Evolutionary conservation across 2,888 invertebrate genomes (phyloP), one percentile per base, ranked within the genome.

Genomic region (Prenolepis imparis): DNA sequence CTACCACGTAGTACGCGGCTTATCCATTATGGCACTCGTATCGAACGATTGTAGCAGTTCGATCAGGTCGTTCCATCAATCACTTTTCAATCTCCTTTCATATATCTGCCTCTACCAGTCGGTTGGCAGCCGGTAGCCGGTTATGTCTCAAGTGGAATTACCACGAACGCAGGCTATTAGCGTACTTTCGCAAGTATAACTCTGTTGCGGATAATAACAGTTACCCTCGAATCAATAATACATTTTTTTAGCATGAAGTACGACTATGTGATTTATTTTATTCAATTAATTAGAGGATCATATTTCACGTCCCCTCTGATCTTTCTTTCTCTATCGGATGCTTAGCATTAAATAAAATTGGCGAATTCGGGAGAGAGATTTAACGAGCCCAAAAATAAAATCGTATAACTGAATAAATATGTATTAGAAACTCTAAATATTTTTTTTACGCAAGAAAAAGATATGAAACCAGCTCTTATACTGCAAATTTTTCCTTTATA

Each of bases 31-130:
- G 28, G 52, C 28, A 64, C 32, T 55, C 78, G 59, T 67, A 80
- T 82, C 80, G 82, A 66, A 44, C 59, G 66, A 64, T 82, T 80
- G 63, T 66, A 64, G 61, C 41, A 78, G 63, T 55, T 18, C 21
- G 78, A 63, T 77, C 82, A 66, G 66, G 41, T 57, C 63, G 82
- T 82, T 82, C 18, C 44, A 82, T 82, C 82, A 80, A 81, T 82
- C 82, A 66, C 66, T 80, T 80, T 28, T 82, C 81, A 81, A 82
- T 82, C 82, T 82, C 57, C 72, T 77, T 77, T 77, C 72, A 70
- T 66, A 64, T 59, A 59, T 44, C 41, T 44, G n/a, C 67, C 24
- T 75, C 52, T 67, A 67, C 41, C 61, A 66, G 39, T 61, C 61
- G 52, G 52, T 39, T 36, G 18, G 66, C 75, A 36, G 52, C 52